Conservation (phyloP, 2,113 vertebrate genomes). For the Pseudolaguvia tuberculata region DNA sequence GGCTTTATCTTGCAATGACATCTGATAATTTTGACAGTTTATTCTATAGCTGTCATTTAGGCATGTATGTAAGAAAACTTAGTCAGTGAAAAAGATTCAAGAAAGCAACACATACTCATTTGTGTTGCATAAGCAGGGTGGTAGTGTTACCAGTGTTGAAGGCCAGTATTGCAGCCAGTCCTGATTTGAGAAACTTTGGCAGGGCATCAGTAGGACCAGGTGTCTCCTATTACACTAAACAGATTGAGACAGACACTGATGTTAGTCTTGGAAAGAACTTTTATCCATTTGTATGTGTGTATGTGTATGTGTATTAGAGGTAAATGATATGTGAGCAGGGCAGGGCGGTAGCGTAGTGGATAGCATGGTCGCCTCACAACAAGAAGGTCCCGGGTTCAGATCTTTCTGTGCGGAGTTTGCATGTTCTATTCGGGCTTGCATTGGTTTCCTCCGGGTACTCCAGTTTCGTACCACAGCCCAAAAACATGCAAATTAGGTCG, state of each 20-base stretch:
- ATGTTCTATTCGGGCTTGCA: too few species aligned
- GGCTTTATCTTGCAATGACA: too few species aligned
- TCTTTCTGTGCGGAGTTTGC: too few species aligned
- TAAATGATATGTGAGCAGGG: constrained; percentile 33
- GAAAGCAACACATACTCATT: not conserved
- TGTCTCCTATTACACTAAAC: constrained; percentile 56
- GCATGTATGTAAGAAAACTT: not conserved
- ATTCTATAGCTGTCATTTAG: constrained; percentile 4
- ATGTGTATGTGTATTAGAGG: constrained; percentile 9
- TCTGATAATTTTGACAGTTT: not conserved
- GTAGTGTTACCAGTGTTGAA: constrained; percentile 49
- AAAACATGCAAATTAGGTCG: too few species aligned
- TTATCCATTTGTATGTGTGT: constrained; percentile 43
- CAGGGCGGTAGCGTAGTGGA: not conserved
- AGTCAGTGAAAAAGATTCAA: not conserved
- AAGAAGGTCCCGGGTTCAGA: too few species aligned
- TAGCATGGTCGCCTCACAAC: too few species aligned
- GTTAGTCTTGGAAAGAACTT: constrained; percentile 51
- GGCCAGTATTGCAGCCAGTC: constrained; percentile 56
- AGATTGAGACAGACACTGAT: constrained; percentile 60
- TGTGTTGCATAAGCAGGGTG: constrained; percentile 43
- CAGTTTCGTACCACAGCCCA: too few species aligned
- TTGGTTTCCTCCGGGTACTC: constrained; percentile 5
- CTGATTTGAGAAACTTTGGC: constrained; percentile 60
- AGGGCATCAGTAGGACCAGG: constrained; percentile 60